Evolutionary conservation across 1,140 invertebrate species (phyloP).

Genomic region (Drosophila carrolli): DNA sequence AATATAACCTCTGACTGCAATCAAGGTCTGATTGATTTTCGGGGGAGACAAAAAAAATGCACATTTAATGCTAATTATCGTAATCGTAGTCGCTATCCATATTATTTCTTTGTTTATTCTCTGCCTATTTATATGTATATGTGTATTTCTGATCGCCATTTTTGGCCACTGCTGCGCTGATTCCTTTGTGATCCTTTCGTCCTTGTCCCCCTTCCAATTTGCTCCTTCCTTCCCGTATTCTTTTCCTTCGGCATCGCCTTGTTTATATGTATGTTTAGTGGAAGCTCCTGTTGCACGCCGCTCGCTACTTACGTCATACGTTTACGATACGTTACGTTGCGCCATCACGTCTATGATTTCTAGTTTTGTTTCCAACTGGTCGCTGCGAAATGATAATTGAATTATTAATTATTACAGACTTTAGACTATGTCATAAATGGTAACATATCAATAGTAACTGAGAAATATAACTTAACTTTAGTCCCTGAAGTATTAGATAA

Average conservation of each 20-base stretch:
- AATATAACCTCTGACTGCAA: conserved; percentile 26
- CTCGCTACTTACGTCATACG: conserved; percentile 56
- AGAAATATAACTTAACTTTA: too few relatives aligned
- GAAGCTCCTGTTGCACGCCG: conserved; percentile 83
- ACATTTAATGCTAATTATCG: conserved; percentile 59
- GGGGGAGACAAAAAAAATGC: conserved; percentile 50
- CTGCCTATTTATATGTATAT: conserved; percentile 29
- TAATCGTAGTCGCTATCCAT: conserved; percentile 43
- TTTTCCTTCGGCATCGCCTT: conserved; percentile 13
- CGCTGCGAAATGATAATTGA: conserved; percentile 83
- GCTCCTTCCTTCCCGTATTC: not conserved
- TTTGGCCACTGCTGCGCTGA: conserved; percentile 19
- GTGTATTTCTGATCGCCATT: conserved; percentile 21
- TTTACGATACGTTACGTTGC: conserved; percentile 51
- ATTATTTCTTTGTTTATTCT: conserved; percentile 21
- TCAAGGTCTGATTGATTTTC: conserved; percentile 38
- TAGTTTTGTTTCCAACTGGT: conserved; percentile 90
- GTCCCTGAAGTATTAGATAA: too few relatives aligned
- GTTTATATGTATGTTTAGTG: conserved; percentile 75
- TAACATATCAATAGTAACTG: too few relatives aligned
- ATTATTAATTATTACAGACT: not conserved
- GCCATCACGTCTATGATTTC: conserved; percentile 40
- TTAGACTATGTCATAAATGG: too few relatives aligned
- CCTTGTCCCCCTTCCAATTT: not conserved
- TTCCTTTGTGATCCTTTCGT: not conserved